These are phyloP conservation scores for Pipistrellus nathusii DNA, from an alignment of 2,797 vertebrate species.

Conservation along the genomic window DNA sequence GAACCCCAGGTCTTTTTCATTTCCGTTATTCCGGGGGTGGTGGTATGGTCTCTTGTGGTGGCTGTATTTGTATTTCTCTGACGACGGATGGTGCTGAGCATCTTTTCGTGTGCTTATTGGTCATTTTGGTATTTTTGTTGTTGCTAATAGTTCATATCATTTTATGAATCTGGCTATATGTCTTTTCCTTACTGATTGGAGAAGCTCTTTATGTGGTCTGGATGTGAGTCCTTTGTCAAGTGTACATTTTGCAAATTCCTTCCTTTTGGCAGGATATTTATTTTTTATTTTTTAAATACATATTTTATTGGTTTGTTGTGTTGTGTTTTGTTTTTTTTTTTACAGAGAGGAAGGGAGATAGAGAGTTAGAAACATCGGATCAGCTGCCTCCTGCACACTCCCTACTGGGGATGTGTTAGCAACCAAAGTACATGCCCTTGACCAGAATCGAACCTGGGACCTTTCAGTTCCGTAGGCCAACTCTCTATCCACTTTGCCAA, in stretches of 20 bases:
- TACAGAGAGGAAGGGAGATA: too few relatives aligned
- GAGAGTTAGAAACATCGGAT: too few relatives aligned
- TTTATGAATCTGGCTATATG: not conserved
- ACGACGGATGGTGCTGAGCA: not conserved
- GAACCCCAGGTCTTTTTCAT: not conserved
- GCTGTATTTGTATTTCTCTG: not conserved
- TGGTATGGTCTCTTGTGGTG: not conserved
- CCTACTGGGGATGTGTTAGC: too few relatives aligned
- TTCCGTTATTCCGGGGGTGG: not conserved
- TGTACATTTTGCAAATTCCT: not conserved
- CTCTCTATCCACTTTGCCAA: too few relatives aligned
- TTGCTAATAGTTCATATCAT: not conserved
- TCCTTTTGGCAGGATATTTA: not conserved
- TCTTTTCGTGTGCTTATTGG: not conserved
- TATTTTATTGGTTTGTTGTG: too few relatives aligned
- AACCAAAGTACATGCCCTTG: too few relatives aligned
- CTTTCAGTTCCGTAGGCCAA: too few relatives aligned
- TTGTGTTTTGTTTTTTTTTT: too few relatives aligned
- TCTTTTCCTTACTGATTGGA: conserved; percentile 32
- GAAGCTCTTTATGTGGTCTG: not conserved
- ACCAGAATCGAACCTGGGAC: too few relatives aligned
- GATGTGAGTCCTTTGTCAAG: not conserved
- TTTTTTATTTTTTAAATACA: too few relatives aligned
- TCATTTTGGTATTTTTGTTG: not conserved
- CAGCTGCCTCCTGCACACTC: too few relatives aligned